Base-by-base conservation (phyloP, 2,888 invertebrate genomes). In the Scaptomyza tumidula region DNA sequence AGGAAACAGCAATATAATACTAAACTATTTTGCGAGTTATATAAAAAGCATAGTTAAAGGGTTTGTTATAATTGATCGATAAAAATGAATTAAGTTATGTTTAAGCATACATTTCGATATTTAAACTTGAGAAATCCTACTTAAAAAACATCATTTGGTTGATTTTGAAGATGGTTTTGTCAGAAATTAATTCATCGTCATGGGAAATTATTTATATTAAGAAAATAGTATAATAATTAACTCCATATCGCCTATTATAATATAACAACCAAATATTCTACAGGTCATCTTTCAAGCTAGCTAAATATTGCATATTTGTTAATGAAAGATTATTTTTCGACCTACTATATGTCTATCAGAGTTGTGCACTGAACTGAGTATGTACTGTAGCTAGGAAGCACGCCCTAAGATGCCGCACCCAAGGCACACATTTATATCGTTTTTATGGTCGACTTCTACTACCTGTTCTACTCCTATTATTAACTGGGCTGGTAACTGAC, bases 381-480 rank as follows among this genome's bases (percentile, higher is more conserved):
- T 5, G 13, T 24, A 68, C 74, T 78, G 69, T 74, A 56, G 49
- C 43, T 39, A 29, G 41, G 56, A 58, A 60, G 54, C 11, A 19
- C 41, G 49, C 11, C 55, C 48, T 41, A 49, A 41, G 57, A 44
- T 16, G 75, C 69, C 79, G 35, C 75, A 59, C 75, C 75, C 55
- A 39, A 39, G 43, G 3, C 7, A 39, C 10, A 16, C 55, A 72
- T 50, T 72, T 54, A 29, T 19, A 19, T 31, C 1, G 16, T 35
- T 52, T 69, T 78, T 63, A 54, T 62, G 71, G 60, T 35, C 52
- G 49, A 49, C 16, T 33, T 50, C n/a, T 14, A 11, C 27, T 7
- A 6, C 27, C 10, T 14, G 11, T 41, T 41, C 16, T 0, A 41
- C 3, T 16, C 16, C 16, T 41, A 41, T 41, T 41, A 37, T 35